These are phyloP conservation scores for Ambastaia sidthimunki DNA, from an alignment of 2,797 vertebrate genomes.

Conservation along the genomic window DNA sequence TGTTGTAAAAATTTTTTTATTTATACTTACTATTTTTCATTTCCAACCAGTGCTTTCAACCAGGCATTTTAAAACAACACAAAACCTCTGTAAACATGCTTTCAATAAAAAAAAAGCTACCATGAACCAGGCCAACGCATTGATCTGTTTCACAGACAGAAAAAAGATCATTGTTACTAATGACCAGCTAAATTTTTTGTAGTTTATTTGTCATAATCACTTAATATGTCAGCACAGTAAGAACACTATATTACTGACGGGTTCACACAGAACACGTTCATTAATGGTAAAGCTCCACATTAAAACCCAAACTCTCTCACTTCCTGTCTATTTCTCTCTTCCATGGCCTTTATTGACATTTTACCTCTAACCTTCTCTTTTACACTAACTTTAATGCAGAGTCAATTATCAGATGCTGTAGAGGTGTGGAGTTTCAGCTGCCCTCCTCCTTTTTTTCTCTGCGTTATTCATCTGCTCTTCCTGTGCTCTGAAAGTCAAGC, in stretches of 20 bases:
- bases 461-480: slow-evolving; percentile 84
- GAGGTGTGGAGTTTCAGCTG: slow-evolving; percentile 85
- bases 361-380: slow-evolving; percentile 78
- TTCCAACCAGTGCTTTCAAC: too few relatives aligned
- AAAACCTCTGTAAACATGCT: too few relatives aligned
- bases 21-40: too few relatives aligned
- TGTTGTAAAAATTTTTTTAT: slow-evolving; percentile 69
- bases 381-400: slow-evolving; percentile 79
- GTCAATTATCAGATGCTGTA: slow-evolving; percentile 85
- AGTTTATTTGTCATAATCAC: slow-evolving; percentile 78
- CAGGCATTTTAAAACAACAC: too few relatives aligned
- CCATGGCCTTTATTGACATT: slow-evolving; percentile 77
- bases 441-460: slow-evolving; percentile 80
- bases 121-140: slow-evolving; percentile 64
- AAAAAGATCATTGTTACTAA: slow-evolving; percentile 75
- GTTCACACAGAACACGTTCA: too few relatives aligned
- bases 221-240: too few relatives aligned
- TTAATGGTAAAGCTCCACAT: too few relatives aligned
- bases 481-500: slow-evolving; percentile 90
- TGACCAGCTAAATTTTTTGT: slow-evolving; percentile 75
- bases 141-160: slow-evolving; percentile 67
- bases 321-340: slow-evolving; percentile 61
- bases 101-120: too few relatives aligned
- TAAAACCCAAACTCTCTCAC: too few relatives aligned
- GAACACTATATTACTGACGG: slow-evolving; percentile 63